Base-by-base conservation (phyloP, 2,797 vertebrate genomes). In the Benthosema pterotum region DNA sequence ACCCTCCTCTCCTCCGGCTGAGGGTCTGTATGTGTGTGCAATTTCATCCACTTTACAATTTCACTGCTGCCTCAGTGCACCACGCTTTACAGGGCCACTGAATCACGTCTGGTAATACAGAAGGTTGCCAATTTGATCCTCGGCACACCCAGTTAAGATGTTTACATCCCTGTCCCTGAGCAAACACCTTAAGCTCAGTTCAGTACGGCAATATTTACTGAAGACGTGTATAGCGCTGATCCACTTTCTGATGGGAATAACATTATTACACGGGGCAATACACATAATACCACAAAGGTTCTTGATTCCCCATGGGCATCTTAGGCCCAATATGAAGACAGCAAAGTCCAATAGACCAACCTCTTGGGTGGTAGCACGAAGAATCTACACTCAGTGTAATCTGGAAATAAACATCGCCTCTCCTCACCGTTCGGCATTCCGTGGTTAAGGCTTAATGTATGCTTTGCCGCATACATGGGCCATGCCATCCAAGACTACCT, bases 291-390 rank as follows among this genome's bases (percentile, higher is more conserved):
- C 8, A 38, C n/a, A 38, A 38, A 38, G 32, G 32, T 38, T 38
- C 32, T 8, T 7, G 8, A 38, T 38, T 38, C 32, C 8, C 32
- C 32, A 38, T 38, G 32, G 8, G 32, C 32, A 38, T 11, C 32
- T 38, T 38, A 38, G 32, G 32, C 32, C 32, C 32, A 38, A 38
- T 38, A 38, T 38, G 32, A 9, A 38, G 32, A 9, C 32, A 38
- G 32, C 32, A 32, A 32, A 32, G 28, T 32, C 28, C 28, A 38
- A 38, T 9, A n/a, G 32, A 8, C 8, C 8, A 1, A 38, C 32
- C 32, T 38, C 32, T 38, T 14, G 43, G n/a, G 57, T 42, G 19
- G 28, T 22, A 19, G 63, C 57, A 54, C 52, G 54, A 22, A 18
- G 19, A 0, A 57, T 48, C 2, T 28, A 66, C 47, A 51, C 5